Evolutionary conservation across 2,113 vertebrate species (phyloP).

Genomic region (Isurus oxyrinchus): DNA sequence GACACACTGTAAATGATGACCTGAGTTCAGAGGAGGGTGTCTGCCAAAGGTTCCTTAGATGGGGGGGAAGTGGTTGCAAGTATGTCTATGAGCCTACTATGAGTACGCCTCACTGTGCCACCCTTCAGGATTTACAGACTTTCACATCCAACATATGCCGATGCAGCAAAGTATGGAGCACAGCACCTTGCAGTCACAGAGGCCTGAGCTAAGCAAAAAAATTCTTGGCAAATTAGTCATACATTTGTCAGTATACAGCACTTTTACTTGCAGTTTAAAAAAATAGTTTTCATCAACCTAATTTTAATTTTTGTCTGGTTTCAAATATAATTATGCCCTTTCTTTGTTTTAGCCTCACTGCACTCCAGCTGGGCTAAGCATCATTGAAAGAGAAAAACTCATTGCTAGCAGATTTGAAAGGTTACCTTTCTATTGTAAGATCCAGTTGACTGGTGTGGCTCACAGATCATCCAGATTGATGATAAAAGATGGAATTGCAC

Average conservation of each 20-base stretch:
- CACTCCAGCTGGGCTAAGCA: neutral
- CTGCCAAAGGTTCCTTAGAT: neutral
- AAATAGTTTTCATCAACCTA: neutral
- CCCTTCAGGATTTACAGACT: neutral
- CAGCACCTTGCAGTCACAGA: neutral
- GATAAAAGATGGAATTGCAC: too few species aligned
- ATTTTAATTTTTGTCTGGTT: constrained; percentile 7
- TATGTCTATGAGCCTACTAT: neutral
- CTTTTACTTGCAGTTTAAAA: neutral
- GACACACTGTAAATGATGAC: neutral
- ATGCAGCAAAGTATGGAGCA: neutral
- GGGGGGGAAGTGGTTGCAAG: neutral
- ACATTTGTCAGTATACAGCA: constrained; percentile 10
- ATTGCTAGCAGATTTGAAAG: constrained; percentile 20
- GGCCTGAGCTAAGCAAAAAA: neutral
- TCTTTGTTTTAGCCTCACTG: neutral
- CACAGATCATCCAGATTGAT: neutral
- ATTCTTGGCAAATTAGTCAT: constrained; percentile 21
- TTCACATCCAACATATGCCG: neutral
- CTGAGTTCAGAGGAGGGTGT: neutral
- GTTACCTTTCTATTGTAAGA: neutral
- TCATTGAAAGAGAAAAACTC: neutral
- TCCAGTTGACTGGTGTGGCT: neutral
- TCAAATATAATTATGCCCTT: neutral
- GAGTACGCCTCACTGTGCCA: neutral